Conservation (phyloP, 2,113 vertebrate genomes). For the Podarcis raffonei region DNA sequence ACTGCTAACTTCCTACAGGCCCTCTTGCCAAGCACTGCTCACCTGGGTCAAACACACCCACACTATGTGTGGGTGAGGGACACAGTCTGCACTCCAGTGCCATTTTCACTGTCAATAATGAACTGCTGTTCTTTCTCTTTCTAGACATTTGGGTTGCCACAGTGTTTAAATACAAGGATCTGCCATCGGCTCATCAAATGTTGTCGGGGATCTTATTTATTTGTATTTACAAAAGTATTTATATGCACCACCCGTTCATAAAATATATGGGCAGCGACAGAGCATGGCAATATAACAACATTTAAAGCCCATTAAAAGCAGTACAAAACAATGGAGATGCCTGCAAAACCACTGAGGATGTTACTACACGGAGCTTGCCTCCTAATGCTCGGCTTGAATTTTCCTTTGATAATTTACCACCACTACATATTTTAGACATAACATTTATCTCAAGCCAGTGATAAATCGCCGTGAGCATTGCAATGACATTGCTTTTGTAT, state of each 20-base stretch:
- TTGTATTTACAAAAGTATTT: too few species aligned
- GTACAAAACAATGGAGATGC: too few species aligned
- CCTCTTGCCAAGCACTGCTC: neutral
- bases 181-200: too few species aligned
- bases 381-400: neutral
- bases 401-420: neutral
- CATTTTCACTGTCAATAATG: neutral
- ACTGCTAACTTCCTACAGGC: too few species aligned
- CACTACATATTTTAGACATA: neutral
- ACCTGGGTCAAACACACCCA: neutral
- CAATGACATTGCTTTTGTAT: neutral
- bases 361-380: neutral
- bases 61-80: neutral
- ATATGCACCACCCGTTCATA: too few species aligned
- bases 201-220: too few species aligned
- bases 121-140: neutral
- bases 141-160: too few species aligned
- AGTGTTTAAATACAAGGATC: neutral
- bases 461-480: neutral
- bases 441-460: neutral
- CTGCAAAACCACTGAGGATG: neutral
- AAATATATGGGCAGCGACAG: too few species aligned
- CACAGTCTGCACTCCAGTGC: neutral
- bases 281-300: too few species aligned
- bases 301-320: too few species aligned